Conservation (phyloP, 2,888 invertebrate genomes). For the Nycteola revayana region DNA sequence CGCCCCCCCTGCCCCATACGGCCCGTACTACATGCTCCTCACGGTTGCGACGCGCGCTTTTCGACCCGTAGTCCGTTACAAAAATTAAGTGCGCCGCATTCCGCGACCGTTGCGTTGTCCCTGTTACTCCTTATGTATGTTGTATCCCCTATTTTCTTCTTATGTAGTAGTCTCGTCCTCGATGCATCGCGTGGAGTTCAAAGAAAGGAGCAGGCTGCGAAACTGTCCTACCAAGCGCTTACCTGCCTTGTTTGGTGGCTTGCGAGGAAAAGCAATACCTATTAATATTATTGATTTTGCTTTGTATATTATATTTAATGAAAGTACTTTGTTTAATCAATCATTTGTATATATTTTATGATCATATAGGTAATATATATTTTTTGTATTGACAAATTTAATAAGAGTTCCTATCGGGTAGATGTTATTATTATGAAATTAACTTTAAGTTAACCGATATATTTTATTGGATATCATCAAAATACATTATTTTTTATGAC, state of each 20-base stretch:
- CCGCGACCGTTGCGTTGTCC: constrained; percentile 62
- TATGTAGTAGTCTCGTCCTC: constrained; percentile 25
- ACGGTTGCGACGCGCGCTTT: constrained; percentile 70
- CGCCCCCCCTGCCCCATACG: constrained; percentile 49
- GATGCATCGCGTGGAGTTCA: constrained; percentile 26
- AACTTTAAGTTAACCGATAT: no score
- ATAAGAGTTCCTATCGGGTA: no score
- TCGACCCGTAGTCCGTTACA: constrained; percentile 78
- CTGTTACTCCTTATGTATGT: constrained; percentile 46
- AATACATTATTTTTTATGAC: no score
- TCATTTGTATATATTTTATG: no score
- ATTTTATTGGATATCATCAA: no score
- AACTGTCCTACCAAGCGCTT: constrained; percentile 34
- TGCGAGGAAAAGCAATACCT: no score
- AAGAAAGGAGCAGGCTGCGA: constrained; percentile 39
- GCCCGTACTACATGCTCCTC: constrained; percentile 69
- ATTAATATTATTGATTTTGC: no score
- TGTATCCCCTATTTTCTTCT: constrained; percentile 29
- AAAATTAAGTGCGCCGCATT: constrained; percentile 80
- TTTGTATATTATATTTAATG: no score
- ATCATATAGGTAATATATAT: no score
- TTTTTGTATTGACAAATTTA: no score
- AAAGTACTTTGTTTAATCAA: no score
- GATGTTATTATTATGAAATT: no score
- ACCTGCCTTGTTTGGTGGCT: constrained; percentile 27